Percentiles rank a stretch among this genome's conserved stretches.
These are phyloP conservation scores for Halictus quadricinctus DNA, from an alignment of 2,888 invertebrate genomes.

Conservation along the genomic window DNA sequence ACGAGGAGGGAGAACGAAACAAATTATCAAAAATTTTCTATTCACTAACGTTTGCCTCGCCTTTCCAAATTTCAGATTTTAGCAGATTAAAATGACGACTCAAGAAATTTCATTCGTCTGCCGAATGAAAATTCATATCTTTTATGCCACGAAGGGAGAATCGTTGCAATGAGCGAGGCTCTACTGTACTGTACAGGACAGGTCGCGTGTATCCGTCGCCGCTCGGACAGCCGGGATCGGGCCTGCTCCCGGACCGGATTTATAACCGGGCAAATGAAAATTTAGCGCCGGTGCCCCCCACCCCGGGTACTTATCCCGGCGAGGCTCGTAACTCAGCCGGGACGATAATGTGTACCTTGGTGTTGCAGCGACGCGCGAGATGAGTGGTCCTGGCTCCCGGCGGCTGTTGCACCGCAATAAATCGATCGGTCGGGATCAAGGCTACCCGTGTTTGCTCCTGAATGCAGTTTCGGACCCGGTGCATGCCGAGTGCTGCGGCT, in stretches of 20 bases:
- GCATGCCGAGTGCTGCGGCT: neutral
- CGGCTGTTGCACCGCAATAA: conserved; percentile 29
- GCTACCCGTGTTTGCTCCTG: conserved; percentile 4
- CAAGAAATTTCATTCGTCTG: too few species aligned
- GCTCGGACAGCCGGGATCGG: neutral
- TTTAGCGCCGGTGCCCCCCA: conserved; percentile 19
- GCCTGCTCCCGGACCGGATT: conserved; percentile 23
- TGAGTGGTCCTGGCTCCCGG: conserved; percentile 1
- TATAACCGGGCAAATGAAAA: conserved; percentile 50
- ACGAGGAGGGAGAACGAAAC: too few species aligned
- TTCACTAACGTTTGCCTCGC: neutral
- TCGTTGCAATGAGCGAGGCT: neutral
- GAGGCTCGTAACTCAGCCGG: conserved; percentile 12
- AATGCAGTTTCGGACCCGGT: conserved; percentile 6
- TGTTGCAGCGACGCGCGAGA: conserved; percentile 16
- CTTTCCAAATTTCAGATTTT: too few species aligned
- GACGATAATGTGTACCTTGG: conserved; percentile 32
- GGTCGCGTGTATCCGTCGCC: neutral
- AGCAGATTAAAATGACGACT: too few species aligned
- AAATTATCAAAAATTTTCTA: neutral
- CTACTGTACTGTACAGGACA: neutral
- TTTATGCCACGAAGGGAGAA: neutral
- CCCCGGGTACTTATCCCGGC: neutral
- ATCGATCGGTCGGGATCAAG: conserved; percentile 27
- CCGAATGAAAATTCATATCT: too few species aligned